Evolutionary conservation across 2,113 vertebrate genomes (phyloP), one percentile per base, ranked within the genome.

Genomic region (Parotia lawesii): DNA sequence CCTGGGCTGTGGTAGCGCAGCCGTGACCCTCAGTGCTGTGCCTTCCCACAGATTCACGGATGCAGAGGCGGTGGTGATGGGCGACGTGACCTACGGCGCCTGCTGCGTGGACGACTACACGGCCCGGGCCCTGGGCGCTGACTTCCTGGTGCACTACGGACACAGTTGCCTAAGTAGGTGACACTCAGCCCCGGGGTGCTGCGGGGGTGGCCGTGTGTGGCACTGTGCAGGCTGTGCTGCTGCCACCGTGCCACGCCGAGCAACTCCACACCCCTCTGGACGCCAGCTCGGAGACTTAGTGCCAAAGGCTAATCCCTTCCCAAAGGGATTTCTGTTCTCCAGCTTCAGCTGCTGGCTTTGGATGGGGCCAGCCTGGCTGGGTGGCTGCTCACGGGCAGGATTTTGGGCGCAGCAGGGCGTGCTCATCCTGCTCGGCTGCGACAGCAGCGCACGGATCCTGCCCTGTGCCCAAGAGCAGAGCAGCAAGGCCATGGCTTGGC

Each of bases 41-140:
- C 67, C 35, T 78, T 73, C 67, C 48, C 13, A 1, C 97, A 99
- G 99, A 97, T 99, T 99, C 97, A 99, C 99, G 0, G 98, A 97
- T 1, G 99, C 99, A 0, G 98, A 99, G 94, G 98, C 98, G 6
- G 97, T 99, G 82, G 98, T 99, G 97, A 99, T 99, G 99, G 99
- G 99, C 0, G 99, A 99, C 4, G 99, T 99, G 96, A 99, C 99
- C 28, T 99, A 99, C 0, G 99, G 99, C 2, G 99, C 99, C 12
- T 99, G 99, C 97, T 99, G 99, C 45, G 98, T 99, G 95, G 99
- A 99, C 2, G 99, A 99, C 98, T 99, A 99, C 97, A 99, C 99
- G 0, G 99, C 99, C 40, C 97, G 98, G 33, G 99, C 99, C 62
- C 97, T 99, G 83, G 99, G 99, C 38, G 99, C 99, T 0, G 99